Percentiles rank a stretch among this genome's conserved stretches.
phyloP scores from a whole-genome alignment of 2,113 vertebrate genomes.

The Eretmochelys imbricata region DNA sequence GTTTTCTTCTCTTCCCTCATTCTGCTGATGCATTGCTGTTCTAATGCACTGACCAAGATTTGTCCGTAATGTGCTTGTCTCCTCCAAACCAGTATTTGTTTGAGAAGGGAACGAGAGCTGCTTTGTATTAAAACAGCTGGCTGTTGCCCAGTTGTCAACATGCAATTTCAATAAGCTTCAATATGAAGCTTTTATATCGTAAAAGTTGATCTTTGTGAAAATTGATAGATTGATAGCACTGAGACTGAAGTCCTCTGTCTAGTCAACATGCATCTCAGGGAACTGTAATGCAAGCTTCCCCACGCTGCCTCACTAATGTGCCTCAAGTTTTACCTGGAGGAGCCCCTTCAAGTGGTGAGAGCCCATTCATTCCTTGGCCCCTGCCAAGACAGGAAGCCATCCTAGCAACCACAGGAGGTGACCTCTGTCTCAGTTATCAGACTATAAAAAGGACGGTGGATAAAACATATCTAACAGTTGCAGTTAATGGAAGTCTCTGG shows the following conservation, averaged over 20 bases:
- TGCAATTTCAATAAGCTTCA: neutral
- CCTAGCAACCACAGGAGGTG: conserved; percentile 13
- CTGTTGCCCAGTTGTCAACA: conserved; percentile 22
- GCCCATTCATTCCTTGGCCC: neutral
- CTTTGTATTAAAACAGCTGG: neutral
- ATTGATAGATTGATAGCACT: neutral
- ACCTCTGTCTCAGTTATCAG: neutral
- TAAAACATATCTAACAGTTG: neutral
- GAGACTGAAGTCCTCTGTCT: neutral
- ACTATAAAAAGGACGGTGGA: neutral
- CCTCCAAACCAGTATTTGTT: conserved; percentile 6
- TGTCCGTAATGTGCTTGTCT: neutral
- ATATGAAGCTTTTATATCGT: conserved; percentile 34
- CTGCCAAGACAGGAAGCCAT: neutral
- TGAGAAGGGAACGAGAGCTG: neutral
- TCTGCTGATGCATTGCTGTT: neutral
- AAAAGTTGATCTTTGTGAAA: conserved; percentile 5
- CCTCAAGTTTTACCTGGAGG: neutral
- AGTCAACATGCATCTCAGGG: neutral
- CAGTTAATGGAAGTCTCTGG: neutral
- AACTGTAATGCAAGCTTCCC: neutral
- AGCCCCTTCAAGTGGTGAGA: neutral
- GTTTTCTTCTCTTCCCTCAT: neutral
- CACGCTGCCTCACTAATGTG: neutral
- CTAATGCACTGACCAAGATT: conserved; percentile 19